Evolutionary conservation across 2,797 vertebrate species (phyloP).

Genomic region (Eutrigla gurnardus): DNA sequence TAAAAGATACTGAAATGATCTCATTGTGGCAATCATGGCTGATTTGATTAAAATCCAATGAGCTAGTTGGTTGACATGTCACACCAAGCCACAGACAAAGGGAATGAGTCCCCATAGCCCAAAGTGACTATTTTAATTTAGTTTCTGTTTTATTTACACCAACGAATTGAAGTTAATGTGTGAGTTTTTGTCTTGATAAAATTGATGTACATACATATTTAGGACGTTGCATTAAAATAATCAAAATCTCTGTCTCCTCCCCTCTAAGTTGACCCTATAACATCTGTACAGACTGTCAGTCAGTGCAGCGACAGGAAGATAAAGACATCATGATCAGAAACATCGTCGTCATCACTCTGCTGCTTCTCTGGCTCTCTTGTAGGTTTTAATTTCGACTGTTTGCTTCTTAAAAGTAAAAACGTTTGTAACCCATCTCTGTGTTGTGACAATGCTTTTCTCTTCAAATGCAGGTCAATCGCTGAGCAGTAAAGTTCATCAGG

Average conservation of each 20-base stretch:
- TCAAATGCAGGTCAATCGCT: slow-evolving; percentile 43
- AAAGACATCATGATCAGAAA: slow-evolving; percentile 39
- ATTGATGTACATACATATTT: too few relatives aligned
- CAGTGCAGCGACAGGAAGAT: slow-evolving; percentile 10
- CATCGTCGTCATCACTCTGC: slow-evolving; percentile 24
- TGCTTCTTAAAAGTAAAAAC: not conserved
- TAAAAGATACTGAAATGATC: too few relatives aligned
- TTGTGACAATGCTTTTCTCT: not conserved
- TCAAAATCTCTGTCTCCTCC: slow-evolving; percentile 27
- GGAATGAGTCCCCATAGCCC: not conserved
- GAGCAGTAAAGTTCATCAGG: slow-evolving; percentile 57
- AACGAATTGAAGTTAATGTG: not conserved
- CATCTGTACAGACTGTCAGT: slow-evolving; percentile 19
- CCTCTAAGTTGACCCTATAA: not conserved
- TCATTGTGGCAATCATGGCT: too few relatives aligned
- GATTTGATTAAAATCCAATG: too few relatives aligned
- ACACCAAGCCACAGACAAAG: too few relatives aligned
- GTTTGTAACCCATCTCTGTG: not conserved
- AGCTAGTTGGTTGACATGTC: too few relatives aligned
- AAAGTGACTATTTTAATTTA: not conserved
- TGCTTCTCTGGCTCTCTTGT: slow-evolving; percentile 56
- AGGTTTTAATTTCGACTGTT: slow-evolving; percentile 5
- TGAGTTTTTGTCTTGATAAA: not conserved
- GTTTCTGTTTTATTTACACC: not conserved
- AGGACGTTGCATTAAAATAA: not conserved